Evolutionary conservation across 2,113 vertebrate genomes (phyloP).

Genomic region (Zingel zingel): DNA sequence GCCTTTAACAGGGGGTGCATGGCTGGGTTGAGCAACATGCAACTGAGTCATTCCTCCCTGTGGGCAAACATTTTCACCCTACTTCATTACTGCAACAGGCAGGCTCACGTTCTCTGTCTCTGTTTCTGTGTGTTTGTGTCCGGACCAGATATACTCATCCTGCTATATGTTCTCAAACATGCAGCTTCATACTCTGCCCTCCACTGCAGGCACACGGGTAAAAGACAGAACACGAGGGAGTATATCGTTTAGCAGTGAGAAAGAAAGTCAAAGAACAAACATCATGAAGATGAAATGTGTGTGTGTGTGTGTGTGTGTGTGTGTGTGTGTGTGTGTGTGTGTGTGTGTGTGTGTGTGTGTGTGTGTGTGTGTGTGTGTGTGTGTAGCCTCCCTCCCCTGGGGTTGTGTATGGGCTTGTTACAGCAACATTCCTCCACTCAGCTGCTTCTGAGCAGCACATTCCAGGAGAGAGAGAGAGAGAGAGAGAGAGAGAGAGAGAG

Average conservation of each 20-base stretch:
- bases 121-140: constrained; percentile 10
- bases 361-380: constrained; percentile 40
- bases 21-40: constrained; percentile 57
- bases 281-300: neutral
- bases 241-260: neutral
- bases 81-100: constrained; percentile 58
- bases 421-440: constrained; percentile 80
- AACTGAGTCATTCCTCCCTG: constrained; percentile 57
- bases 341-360: constrained; percentile 12
- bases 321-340: constrained; percentile 18
- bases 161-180: constrained; percentile 10
- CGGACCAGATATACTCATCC: constrained; percentile 6
- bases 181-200: constrained; percentile 41
- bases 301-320: constrained; percentile 21
- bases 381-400: constrained; percentile 68
- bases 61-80: constrained; percentile 65
- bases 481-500: constrained; percentile 34
- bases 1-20: constrained; percentile 1
- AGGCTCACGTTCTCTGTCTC: constrained; percentile 58
- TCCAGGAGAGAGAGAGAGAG: constrained; percentile 55
- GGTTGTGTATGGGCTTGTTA: constrained; percentile 81
- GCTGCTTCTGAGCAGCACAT: constrained; percentile 77
- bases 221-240: constrained; percentile 11
- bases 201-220: neutral
- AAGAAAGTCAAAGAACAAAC: constrained; percentile 5